These are phyloP conservation scores for Cebus imitator DNA, from an alignment of 2,113 vertebrate species.

Conservation along the genomic window DNA sequence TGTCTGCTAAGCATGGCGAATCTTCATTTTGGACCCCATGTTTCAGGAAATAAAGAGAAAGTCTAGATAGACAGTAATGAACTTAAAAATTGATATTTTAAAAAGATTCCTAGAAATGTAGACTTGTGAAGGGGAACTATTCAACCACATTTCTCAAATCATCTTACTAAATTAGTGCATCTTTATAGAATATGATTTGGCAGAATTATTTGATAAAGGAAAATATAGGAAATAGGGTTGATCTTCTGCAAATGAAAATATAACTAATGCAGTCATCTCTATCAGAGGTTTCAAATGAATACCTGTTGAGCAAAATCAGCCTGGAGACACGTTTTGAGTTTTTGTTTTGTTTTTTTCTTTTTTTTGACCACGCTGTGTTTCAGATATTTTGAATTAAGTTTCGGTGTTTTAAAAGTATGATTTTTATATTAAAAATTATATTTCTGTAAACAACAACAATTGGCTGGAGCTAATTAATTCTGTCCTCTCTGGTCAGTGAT, in stretches of 20 bases:
- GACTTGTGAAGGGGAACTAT: background rate
- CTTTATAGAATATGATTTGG: background rate
- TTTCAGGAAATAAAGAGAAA: background rate
- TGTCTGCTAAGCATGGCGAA: background rate
- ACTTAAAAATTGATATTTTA: background rate
- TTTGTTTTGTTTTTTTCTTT: no score
- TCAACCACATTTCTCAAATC: background rate
- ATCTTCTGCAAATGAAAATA: background rate
- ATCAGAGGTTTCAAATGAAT: background rate
- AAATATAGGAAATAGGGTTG: background rate
- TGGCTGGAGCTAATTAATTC: background rate
- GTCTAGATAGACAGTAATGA: background rate
- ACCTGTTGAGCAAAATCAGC: background rate
- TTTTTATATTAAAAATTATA: background rate
- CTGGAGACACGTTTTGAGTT: background rate
- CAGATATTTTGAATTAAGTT: conserved; percentile 13
- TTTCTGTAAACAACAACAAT: background rate
- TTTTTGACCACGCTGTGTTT: background rate
- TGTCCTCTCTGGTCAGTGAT: background rate
- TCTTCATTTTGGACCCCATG: background rate
- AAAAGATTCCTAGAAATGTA: background rate
- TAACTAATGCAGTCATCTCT: background rate
- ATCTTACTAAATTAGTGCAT: background rate
- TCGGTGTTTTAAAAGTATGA: background rate
- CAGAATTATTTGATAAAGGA: background rate